Conservation (phyloP, 2,113 vertebrate species). For the Nyctibius bracteatus region DNA sequence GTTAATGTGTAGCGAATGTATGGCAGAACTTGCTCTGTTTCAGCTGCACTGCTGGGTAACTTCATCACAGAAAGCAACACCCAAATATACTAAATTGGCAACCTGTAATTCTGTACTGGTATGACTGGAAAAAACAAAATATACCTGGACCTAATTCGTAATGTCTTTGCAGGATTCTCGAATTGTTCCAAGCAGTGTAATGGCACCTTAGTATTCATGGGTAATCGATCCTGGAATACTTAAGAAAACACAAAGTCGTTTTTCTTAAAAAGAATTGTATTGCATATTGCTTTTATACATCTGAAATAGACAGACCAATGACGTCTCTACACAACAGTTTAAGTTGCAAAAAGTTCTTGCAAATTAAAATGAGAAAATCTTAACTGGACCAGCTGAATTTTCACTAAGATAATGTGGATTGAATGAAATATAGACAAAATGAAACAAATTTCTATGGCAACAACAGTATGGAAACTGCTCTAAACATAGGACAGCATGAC, state of each 20-base stretch:
- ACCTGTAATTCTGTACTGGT: background rate
- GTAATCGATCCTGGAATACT: background rate
- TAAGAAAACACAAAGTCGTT: background rate
- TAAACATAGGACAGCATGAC: background rate
- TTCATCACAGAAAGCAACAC: background rate
- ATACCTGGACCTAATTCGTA: background rate
- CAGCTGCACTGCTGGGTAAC: background rate
- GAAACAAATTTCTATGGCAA: background rate
- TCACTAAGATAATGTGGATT: background rate
- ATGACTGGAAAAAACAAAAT: background rate
- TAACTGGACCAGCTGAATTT: background rate
- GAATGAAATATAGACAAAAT: background rate
- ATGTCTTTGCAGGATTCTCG: background rate
- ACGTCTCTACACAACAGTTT: background rate
- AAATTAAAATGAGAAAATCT: background rate
- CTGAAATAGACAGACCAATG: background rate
- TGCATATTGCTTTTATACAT: background rate
- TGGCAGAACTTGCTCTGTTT: background rate
- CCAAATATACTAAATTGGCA: background rate
- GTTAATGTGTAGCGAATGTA: background rate
- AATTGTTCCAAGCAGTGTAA: background rate
- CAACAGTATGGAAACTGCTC: background rate
- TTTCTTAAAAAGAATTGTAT: background rate
- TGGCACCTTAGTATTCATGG: background rate
- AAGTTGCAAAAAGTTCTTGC: background rate